These are phyloP conservation scores for Paraplagusia blochii DNA, from an alignment of 2,113 vertebrate genomes.

Conservation along the genomic window DNA sequence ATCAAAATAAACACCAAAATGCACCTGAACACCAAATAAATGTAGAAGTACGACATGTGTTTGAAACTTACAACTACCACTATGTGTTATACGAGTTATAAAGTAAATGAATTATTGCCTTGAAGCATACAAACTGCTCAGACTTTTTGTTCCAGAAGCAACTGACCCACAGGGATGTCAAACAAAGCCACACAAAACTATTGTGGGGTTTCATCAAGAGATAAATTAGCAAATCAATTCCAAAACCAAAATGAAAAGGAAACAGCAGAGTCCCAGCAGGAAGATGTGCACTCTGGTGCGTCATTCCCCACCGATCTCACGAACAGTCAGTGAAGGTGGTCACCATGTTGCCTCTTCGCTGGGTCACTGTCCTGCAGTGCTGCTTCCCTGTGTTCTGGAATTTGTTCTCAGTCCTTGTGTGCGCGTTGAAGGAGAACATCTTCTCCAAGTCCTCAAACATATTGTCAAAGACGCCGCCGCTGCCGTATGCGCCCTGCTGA, in stretches of 20 bases:
- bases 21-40: conserved; percentile 27
- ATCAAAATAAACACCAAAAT: conserved; percentile 26
- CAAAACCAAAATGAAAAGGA: conserved; percentile 20
- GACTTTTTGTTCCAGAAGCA: conserved; percentile 53
- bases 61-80: conserved; percentile 12
- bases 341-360: conserved; percentile 96
- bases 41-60: conserved; percentile 20
- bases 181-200: conserved; percentile 45
- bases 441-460: conserved; percentile 96
- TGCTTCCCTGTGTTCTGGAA: conserved; percentile 84
- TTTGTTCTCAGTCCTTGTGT: conserved; percentile 77
- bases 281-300: background rate
- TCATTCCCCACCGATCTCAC: conserved; percentile 27
- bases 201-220: conserved; percentile 22
- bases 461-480: conserved; percentile 86
- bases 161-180: conserved; percentile 20
- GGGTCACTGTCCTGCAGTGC: conserved; percentile 94
- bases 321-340: conserved; percentile 96
- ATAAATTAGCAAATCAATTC: conserved; percentile 64
- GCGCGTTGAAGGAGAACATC: conserved; percentile 90
- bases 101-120: conserved; percentile 54
- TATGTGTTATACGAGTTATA: conserved; percentile 11
- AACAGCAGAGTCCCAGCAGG: conserved; percentile 1
- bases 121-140: conserved; percentile 25
- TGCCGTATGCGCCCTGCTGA: conserved; percentile 83